phyloP scores from a whole-genome alignment of 2,113 vertebrate species.

The Prinia subflava region DNA sequence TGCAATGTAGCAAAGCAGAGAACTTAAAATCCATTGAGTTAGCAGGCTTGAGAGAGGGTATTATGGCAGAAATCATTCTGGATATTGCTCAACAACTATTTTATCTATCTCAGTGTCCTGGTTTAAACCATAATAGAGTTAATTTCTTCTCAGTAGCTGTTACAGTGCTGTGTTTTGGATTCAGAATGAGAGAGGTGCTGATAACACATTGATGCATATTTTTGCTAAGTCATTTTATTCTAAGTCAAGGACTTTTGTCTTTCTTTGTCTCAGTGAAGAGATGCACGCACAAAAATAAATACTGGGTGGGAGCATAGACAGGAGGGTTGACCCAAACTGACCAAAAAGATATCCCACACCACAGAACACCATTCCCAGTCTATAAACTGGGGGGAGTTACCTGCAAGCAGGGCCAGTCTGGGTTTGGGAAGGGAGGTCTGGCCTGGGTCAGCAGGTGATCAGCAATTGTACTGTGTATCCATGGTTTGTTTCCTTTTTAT shows the following conservation, averaged over 20 bases:
- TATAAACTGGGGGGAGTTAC: background rate
- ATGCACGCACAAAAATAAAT: too few species aligned
- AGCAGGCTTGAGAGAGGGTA: background rate
- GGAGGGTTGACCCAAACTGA: background rate
- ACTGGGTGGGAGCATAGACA: background rate
- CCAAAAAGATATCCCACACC: background rate
- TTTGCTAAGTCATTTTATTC: background rate
- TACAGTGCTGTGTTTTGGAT: background rate
- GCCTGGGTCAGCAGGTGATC: background rate
- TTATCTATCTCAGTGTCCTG: background rate
- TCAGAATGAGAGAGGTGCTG: background rate
- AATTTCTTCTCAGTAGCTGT: background rate
- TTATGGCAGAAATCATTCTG: background rate
- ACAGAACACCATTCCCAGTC: background rate
- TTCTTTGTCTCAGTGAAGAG: background rate
- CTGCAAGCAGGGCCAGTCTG: fast-evolving
- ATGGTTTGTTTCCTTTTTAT: background rate
- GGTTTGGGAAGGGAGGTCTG: background rate
- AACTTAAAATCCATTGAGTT: background rate
- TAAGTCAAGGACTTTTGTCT: background rate
- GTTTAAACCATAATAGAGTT: background rate
- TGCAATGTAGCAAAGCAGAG: background rate
- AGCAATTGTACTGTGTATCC: background rate
- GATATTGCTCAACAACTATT: background rate
- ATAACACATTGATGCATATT: background rate